Conservation (phyloP, 2,888 invertebrate genomes). For the Elmis aenea region DNA sequence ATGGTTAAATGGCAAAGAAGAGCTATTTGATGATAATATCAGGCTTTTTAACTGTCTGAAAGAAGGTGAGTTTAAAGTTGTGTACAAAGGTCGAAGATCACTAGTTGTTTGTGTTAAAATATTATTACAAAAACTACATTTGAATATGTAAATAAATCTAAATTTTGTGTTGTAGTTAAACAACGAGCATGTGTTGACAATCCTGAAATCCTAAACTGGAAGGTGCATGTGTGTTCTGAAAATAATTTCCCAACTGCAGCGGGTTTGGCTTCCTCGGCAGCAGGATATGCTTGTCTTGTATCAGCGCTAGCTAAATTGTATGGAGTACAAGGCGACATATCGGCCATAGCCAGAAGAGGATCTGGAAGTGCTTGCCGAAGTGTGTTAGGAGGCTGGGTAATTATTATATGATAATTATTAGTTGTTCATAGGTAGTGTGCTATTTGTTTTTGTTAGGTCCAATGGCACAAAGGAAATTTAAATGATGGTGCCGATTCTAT, state of each 20-base stretch:
- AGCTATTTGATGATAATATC: slow-evolving; percentile 64
- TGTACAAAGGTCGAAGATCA: no score
- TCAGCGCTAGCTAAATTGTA: slow-evolving; percentile 73
- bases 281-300: slow-evolving; percentile 93
- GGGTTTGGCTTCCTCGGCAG: slow-evolving; percentile 96
- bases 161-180: slow-evolving; percentile 45
- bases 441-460: slow-evolving; percentile 64
- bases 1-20: slow-evolving; percentile 86
- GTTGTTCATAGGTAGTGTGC: slow-evolving; percentile 1
- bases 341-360: slow-evolving; percentile 73
- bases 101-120: no score
- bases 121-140: no score
- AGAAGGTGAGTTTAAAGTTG: slow-evolving; percentile 53
- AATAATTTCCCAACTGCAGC: slow-evolving; percentile 99
- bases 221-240: slow-evolving; percentile 76
- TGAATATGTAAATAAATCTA: neutral
- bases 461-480: slow-evolving; percentile 73
- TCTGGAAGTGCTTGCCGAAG: slow-evolving; percentile 98
- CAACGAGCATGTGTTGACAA: slow-evolving; percentile 40
- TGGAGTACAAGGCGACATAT: slow-evolving; percentile 67
- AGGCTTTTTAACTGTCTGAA: slow-evolving; percentile 72
- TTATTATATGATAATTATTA: no score
- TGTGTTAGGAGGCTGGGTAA: slow-evolving; percentile 80
- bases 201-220: slow-evolving; percentile 57
- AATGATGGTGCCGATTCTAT: slow-evolving; percentile 70